These are phyloP conservation scores for Galemys pyrenaicus DNA, from an alignment of 2,113 vertebrate species.

Conservation along the genomic window DNA sequence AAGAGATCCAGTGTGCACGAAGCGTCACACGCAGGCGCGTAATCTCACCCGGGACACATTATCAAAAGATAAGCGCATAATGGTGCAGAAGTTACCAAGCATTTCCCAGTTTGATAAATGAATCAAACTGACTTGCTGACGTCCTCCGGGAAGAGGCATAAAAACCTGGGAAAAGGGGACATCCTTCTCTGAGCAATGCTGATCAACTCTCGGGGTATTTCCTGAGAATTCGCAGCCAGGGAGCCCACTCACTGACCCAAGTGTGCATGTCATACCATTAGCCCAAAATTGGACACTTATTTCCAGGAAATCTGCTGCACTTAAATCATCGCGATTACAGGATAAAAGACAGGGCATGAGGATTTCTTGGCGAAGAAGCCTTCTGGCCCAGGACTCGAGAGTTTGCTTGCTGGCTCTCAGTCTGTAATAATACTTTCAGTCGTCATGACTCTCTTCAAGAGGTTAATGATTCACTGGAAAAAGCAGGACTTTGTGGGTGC, in stretches of 20 bases:
- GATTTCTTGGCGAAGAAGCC: background rate
- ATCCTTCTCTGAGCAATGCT: background rate
- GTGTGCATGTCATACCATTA: background rate
- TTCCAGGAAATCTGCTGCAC: slow-evolving; percentile 44
- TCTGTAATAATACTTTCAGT: background rate
- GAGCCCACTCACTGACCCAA: background rate
- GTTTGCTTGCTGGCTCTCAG: background rate
- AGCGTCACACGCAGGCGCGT: background rate
- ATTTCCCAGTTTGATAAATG: slow-evolving; percentile 34
- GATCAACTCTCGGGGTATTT: slow-evolving; percentile 28
- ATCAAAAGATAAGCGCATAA: background rate
- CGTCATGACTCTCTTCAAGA: background rate
- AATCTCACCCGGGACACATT: background rate
- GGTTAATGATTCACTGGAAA: background rate
- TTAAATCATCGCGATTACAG: slow-evolving; percentile 38
- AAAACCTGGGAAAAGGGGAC: background rate
- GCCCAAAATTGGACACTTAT: slow-evolving; percentile 21
- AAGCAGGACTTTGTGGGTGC: accelerated
- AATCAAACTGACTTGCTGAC: slow-evolving; percentile 12
- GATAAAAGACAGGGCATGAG: background rate
- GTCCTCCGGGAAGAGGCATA: background rate
- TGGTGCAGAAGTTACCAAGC: background rate
- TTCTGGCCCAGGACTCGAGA: background rate
- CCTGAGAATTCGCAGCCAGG: slow-evolving; percentile 24
- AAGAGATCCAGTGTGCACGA: background rate